A percentile compares a stretch with the other conserved stretches of the same genome.
Evolutionary conservation across 2,113 vertebrate species (phyloP).

Genomic region (Campylomormyrus numenius): DNA sequence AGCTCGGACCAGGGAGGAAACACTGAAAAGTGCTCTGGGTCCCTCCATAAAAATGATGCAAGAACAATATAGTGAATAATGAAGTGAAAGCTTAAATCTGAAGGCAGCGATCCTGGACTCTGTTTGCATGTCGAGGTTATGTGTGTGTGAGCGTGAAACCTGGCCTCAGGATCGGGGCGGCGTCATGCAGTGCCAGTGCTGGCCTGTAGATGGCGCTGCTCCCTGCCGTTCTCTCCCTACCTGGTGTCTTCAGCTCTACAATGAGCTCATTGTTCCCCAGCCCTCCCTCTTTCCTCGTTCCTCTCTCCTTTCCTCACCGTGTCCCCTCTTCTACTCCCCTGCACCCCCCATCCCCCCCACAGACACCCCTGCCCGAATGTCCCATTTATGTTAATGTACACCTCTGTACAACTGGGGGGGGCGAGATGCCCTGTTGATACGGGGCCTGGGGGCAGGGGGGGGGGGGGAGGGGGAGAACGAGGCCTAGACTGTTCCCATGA

Average conservation of each 20-base stretch:
- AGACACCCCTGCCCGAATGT: conserved; percentile 37
- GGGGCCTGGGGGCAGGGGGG: conserved; percentile 44
- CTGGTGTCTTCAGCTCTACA: conserved; percentile 49
- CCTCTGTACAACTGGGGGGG: conserved; percentile 64
- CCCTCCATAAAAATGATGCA: neutral
- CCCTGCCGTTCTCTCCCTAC: conserved; percentile 67
- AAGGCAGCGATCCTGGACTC: neutral
- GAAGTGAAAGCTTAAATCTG: neutral
- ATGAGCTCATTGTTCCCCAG: conserved; percentile 72
- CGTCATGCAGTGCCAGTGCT: neutral
- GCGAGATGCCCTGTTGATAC: conserved; percentile 62
- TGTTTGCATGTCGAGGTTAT: neutral
- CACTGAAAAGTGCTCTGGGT: neutral
- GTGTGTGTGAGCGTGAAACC: neutral
- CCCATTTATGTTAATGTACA: conserved; percentile 75
- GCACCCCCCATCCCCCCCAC: conserved; percentile 30
- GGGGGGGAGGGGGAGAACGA: conserved; percentile 39
- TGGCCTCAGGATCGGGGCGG: neutral
- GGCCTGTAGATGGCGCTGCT: conserved; percentile 93
- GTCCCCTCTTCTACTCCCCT: neutral
- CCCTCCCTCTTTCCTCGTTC: conserved; percentile 49
- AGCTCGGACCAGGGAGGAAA: neutral
- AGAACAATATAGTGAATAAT: neutral
- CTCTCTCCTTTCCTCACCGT: conserved; percentile 41
- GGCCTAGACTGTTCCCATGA: conserved; percentile 69